Conservation (phyloP, 2,113 vertebrate species). For the Aphelocoma coerulescens region DNA sequence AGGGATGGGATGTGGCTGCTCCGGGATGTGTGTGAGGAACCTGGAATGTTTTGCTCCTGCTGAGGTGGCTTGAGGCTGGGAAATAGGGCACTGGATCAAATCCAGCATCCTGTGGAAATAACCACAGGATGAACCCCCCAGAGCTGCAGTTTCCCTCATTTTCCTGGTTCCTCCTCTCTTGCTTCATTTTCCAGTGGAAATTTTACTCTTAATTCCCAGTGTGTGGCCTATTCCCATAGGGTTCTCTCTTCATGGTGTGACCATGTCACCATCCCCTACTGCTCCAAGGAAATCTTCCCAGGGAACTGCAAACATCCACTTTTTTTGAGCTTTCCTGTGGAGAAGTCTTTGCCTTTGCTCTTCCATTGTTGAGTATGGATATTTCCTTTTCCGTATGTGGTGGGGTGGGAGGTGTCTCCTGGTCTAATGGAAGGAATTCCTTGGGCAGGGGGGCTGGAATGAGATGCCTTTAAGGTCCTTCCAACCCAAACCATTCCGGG, state of each 20-base stretch:
- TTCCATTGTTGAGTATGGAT: background rate
- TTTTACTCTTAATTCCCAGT: background rate
- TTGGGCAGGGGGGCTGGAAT: background rate
- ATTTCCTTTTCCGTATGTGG: background rate
- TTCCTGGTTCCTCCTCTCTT: background rate
- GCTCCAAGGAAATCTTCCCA: background rate
- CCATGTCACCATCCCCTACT: background rate
- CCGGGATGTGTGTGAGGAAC: background rate
- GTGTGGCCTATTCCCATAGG: accelerated
- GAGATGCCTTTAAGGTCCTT: background rate
- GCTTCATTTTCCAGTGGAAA: background rate
- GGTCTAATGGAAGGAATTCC: background rate
- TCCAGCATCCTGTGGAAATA: accelerated
- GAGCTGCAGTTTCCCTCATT: background rate
- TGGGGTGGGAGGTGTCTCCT: background rate
- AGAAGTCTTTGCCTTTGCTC: background rate
- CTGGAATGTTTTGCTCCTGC: background rate
- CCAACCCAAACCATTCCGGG: background rate
- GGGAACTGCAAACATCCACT: accelerated
- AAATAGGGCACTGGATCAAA: background rate
- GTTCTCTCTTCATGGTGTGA: accelerated
- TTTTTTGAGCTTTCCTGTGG: background rate
- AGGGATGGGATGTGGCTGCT: background rate
- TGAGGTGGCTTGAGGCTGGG: background rate
- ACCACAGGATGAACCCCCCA: background rate